Conservation (phyloP, 2,888 invertebrate genomes). For the Scaptomyza reducta region DNA sequence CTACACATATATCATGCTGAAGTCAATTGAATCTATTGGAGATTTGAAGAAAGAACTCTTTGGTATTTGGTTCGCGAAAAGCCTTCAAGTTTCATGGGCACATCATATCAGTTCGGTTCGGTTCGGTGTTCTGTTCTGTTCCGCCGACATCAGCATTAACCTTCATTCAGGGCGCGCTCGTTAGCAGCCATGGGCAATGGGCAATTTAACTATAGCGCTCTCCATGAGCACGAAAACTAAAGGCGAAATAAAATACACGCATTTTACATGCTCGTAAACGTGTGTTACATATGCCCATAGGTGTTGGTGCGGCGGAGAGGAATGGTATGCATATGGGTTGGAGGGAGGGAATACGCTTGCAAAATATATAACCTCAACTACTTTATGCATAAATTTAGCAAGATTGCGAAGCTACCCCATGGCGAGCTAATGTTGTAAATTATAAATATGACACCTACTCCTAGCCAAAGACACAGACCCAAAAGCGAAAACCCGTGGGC, state of each 20-base stretch:
- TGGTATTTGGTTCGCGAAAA: conserved; percentile 11
- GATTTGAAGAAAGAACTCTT: conserved; percentile 4
- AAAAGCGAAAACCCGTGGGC: conserved; percentile 65
- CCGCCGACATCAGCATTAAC: conserved; percentile 55
- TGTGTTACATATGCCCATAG: conserved; percentile 69
- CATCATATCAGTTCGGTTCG: conserved; percentile 1
- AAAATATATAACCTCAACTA: conserved; percentile 76
- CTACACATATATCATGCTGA: neutral
- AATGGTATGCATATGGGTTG: neutral
- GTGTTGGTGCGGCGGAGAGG: neutral
- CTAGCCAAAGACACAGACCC: conserved; percentile 48
- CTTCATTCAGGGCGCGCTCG: conserved; percentile 59
- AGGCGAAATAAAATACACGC: conserved; percentile 75
- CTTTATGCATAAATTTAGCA: conserved; percentile 77
- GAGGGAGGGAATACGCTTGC: conserved; percentile 28
- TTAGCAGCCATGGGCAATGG: conserved; percentile 60
- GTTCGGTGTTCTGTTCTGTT: conserved; percentile 1
- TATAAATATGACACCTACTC: conserved; percentile 83
- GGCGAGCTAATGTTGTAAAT: conserved; percentile 82
- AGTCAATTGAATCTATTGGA: neutral
- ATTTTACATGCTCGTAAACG: conserved; percentile 79
- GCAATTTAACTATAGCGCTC: conserved; percentile 56
- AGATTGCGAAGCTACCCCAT: conserved; percentile 81
- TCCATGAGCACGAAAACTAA: conserved; percentile 54
- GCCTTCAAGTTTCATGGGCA: conserved; percentile 39